phyloP scores from a whole-genome alignment of 2,113 vertebrate genomes.

The Sarotherodon lohbergeri region DNA sequence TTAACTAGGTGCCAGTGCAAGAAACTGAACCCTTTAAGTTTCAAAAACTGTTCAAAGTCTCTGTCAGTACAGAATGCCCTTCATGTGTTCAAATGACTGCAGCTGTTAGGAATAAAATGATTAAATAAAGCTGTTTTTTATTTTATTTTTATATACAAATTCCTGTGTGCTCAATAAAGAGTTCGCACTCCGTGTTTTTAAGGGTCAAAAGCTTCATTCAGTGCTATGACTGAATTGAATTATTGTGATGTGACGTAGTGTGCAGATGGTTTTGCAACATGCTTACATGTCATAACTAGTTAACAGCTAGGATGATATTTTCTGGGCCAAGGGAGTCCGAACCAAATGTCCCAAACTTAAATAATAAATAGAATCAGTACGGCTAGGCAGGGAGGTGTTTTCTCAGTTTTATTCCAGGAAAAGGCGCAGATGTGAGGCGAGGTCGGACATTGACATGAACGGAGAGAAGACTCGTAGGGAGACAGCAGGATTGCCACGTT shows the following conservation, averaged over 20 bases:
- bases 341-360: not conserved
- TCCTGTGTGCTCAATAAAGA: not conserved
- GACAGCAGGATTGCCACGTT: not conserved
- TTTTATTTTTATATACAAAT: not conserved
- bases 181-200: accelerated
- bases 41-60: not conserved
- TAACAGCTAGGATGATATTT: not conserved
- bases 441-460: not conserved
- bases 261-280: not conserved
- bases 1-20: not conserved
- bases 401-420: not conserved
- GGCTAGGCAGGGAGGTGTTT: not conserved
- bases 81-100: not conserved
- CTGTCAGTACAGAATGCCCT: not conserved
- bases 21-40: not conserved
- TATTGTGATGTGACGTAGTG: not conserved
- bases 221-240: not conserved
- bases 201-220: not conserved
- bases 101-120: not conserved
- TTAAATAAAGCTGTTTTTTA: not conserved
- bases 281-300: not conserved
- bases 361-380: not conserved
- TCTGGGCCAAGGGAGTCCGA: not conserved
- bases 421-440: not conserved
- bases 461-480: not conserved